A percentile compares a stretch with the other conserved stretches of the same genome.
phyloP scores from a whole-genome alignment of 1,140 invertebrate genomes.

The Drosophila ambigua region DNA sequence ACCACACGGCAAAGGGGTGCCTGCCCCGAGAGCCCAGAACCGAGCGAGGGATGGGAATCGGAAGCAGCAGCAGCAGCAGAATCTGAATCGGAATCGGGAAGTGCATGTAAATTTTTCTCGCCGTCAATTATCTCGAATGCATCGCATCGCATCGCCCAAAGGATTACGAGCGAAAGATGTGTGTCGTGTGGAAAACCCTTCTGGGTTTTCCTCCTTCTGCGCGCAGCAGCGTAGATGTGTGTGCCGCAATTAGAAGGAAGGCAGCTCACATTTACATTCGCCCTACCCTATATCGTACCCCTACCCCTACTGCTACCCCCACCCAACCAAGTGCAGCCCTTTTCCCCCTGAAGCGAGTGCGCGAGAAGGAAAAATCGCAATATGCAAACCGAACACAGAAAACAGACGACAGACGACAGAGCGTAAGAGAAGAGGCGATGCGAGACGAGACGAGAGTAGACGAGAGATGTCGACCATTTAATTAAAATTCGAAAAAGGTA shows the following conservation, averaged over 20 bases:
- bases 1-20: conserved; percentile 20
- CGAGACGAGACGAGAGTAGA: not conserved
- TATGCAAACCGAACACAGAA: conserved; percentile 63
- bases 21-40: not conserved
- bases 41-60: conserved; percentile 7
- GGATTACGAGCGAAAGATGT: conserved; percentile 38
- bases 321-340: not conserved
- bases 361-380: conserved; percentile 53
- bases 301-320: conserved; percentile 2
- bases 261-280: conserved; percentile 56
- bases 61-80: not conserved
- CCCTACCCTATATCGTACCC: conserved; percentile 4
- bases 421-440: too few relatives aligned
- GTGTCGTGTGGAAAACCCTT: conserved; percentile 25
- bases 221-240: conserved; percentile 9
- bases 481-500: conserved; percentile 78
- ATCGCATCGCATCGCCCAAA: conserved; percentile 17
- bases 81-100: conserved; percentile 14
- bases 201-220: not conserved
- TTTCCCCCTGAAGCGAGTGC: too few relatives aligned
- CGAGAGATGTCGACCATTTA: conserved; percentile 65
- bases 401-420: not conserved
- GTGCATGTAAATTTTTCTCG: conserved; percentile 69
- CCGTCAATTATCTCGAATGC: conserved; percentile 67
- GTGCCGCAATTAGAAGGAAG: conserved; percentile 71